Conservation (phyloP, 2,888 invertebrate species). For the Drosophila nr. fundita region DNA sequence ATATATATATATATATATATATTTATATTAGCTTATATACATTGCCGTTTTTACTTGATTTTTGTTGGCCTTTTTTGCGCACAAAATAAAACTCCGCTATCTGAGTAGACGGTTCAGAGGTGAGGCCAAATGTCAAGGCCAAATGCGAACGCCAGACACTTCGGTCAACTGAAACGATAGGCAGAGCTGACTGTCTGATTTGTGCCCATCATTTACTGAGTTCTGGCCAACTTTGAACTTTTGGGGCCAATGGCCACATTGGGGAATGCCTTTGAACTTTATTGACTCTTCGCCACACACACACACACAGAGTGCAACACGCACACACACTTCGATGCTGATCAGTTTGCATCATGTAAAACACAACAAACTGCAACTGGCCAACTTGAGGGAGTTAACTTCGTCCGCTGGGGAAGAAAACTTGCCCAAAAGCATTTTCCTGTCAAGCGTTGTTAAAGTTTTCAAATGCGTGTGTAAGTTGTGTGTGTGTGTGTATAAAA, state of each 20-base stretch:
- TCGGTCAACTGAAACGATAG: slow-evolving; percentile 11
- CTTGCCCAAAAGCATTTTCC: slow-evolving; percentile 75
- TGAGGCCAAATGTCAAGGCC: slow-evolving; percentile 56
- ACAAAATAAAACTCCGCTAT: background rate
- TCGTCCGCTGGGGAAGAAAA: slow-evolving; percentile 44
- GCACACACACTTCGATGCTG: slow-evolving; percentile 7
- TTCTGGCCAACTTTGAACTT: slow-evolving; percentile 9
- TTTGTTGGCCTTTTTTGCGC: slow-evolving; percentile 26
- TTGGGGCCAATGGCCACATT: slow-evolving; percentile 13
- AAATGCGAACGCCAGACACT: slow-evolving; percentile 22
- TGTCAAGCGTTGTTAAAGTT: slow-evolving; percentile 69
- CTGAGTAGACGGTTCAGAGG: slow-evolving; percentile 62
- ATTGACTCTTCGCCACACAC: slow-evolving; percentile 38
- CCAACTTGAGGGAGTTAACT: slow-evolving; percentile 31
- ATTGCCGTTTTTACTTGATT: slow-evolving; percentile 17
- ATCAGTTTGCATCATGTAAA: slow-evolving; percentile 34
- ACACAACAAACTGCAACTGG: slow-evolving; percentile 38
- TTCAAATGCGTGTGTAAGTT: slow-evolving; percentile 10
- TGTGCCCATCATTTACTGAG: slow-evolving; percentile 5
- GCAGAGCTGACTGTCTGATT: slow-evolving; percentile 15
- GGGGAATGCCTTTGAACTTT: slow-evolving; percentile 48
- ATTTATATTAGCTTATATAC: background rate
- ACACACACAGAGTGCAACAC: background rate
- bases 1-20: background rate
- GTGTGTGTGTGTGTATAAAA: slow-evolving; percentile 15